Base-by-base conservation (phyloP, 92 coral and sea anemone genomes). In the Micromussa lordhowensis region DNA sequence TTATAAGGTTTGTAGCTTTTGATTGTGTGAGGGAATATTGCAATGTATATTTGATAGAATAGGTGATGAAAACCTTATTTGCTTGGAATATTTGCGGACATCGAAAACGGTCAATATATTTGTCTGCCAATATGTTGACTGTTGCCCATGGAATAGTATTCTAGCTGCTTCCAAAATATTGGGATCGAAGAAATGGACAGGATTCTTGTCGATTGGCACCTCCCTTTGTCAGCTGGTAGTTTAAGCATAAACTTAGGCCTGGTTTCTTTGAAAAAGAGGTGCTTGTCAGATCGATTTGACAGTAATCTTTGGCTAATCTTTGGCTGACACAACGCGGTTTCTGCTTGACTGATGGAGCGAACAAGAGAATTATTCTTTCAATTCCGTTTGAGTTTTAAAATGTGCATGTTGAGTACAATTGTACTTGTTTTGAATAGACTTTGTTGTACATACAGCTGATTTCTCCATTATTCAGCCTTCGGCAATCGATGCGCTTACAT, bases 1-100 rank as follows among this genome's bases (percentile, higher is more conserved):
- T 98, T 66, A 98, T 98, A 78, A 98, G 99, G 99, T 98, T 87
- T 71, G 91, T 75, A 73, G 16, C 24, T 24, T 68, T 63, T 31
- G 24, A 40, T 48, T 71, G 36, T 18, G 48, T 40, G 36, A 69
- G 49, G 44, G 76, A 75, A 26, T 3, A 15, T 57, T 14, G 29
- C 30, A 17, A 38, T n/a, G 21, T 66, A 22, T 64, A 22, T 30
- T 38, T 55, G 34, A 8, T 7, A 7, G 16, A 7, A 11, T 10
- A 57, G 76, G 70, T 36, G 51, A 64, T 29, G 31, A 85, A 38
- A 35, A 13, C 49, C 38, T 19, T 58, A 34, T 64, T 77, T 75
- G 11, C 88, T 73, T 14, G 81, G 38, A 22, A 58, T 74, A 75
- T 84, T 84, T 75, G 51, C 88, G n/a, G 73, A 44, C 54, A 18